phyloP scores from a whole-genome alignment of 1,140 invertebrate species.

The Doryteuthis pealeii region DNA sequence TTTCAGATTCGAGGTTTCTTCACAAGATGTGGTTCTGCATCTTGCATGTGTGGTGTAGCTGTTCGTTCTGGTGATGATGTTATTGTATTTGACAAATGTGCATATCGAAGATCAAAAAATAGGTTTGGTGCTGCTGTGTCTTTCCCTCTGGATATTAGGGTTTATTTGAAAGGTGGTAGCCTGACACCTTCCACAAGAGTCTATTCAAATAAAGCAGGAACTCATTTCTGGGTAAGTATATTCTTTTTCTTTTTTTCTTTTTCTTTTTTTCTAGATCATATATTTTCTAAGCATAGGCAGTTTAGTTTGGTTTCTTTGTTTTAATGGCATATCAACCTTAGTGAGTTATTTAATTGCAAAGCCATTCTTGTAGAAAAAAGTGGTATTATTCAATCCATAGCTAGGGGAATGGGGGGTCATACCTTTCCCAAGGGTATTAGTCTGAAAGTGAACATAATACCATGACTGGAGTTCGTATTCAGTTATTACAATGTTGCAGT shows the following conservation, averaged over 20 bases:
- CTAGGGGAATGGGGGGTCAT: too few species aligned
- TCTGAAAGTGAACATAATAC: too few species aligned
- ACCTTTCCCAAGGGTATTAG: too few species aligned
- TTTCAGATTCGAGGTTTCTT: slow-evolving; percentile 29
- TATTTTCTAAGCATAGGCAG: not conserved
- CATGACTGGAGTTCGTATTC: too few species aligned
- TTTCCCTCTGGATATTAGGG: slow-evolving; percentile 30
- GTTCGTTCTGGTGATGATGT: slow-evolving; percentile 46
- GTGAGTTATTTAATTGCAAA: too few species aligned
- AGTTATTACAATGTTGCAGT: not conserved
- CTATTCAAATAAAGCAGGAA: slow-evolving; percentile 32
- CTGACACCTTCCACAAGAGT: slow-evolving; percentile 35
- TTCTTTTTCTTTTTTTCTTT: too few species aligned
- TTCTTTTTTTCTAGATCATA: not conserved
- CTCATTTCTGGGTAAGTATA: slow-evolving; percentile 27
- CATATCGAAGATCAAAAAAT: slow-evolving; percentile 45
- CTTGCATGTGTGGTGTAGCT: slow-evolving; percentile 50
- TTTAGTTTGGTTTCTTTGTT: not conserved
- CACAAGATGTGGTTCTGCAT: slow-evolving; percentile 30
- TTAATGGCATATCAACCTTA: too few species aligned
- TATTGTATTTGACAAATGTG: slow-evolving; percentile 46
- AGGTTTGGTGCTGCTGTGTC: slow-evolving; percentile 27
- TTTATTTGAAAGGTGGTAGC: slow-evolving; percentile 31
- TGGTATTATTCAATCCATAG: not conserved
- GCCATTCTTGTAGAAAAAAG: too few species aligned